Evolutionary conservation across 2,113 vertebrate species (phyloP).

Genomic region (Merops nubicus): DNA sequence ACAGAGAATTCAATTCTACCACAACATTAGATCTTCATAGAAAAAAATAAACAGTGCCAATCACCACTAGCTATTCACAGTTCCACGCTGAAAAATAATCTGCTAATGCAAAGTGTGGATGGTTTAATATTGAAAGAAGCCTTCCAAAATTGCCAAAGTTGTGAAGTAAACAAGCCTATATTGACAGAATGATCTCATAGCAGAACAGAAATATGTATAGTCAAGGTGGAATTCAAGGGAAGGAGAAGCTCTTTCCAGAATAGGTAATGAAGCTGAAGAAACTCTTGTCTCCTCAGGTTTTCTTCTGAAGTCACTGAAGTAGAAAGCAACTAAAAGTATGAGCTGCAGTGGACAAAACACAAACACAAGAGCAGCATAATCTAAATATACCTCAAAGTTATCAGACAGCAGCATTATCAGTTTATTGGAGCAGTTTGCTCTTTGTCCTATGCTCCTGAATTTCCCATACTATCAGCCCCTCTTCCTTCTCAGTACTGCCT

Average conservation of each 20-base stretch:
- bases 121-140: not conserved
- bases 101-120: not conserved
- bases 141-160: not conserved
- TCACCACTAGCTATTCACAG: not conserved
- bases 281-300: not conserved
- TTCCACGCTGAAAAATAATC: not conserved
- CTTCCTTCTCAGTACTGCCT: not conserved
- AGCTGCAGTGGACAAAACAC: not conserved
- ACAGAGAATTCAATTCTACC: not conserved
- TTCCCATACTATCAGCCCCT: not conserved
- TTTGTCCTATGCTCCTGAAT: not conserved
- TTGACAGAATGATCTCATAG: not conserved
- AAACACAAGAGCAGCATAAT: not conserved
- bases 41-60: not conserved
- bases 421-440: not conserved
- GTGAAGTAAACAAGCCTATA: constrained; percentile 1
- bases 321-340: not conserved
- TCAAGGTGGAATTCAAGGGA: not conserved
- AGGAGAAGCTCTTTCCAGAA: not conserved
- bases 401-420: not conserved
- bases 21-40: not conserved
- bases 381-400: not conserved
- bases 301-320: not conserved
- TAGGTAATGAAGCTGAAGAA: constrained; percentile 22
- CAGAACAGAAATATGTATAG: not conserved